Percentiles rank a stretch among this genome's conserved stretches.
Conservation (phyloP, 1,140 invertebrate species). For the Euschistus heros region DNA sequence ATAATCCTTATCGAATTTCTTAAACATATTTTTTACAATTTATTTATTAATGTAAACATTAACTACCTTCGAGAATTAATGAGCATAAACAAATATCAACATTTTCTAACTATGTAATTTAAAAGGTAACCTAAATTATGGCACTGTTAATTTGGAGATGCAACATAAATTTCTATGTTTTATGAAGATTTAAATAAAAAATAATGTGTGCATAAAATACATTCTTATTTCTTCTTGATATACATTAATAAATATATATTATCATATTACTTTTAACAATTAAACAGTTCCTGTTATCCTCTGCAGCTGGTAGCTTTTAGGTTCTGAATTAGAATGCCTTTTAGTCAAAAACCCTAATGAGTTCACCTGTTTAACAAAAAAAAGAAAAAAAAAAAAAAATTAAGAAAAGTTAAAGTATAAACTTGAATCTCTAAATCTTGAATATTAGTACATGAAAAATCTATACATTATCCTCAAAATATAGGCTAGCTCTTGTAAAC, state of each 20-base stretch:
- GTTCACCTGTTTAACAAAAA: background rate
- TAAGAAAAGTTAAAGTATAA: too few relatives aligned
- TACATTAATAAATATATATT: slow-evolving; percentile 1
- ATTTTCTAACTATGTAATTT: background rate
- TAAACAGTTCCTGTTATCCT: slow-evolving; percentile 12
- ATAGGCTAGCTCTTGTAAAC: too few relatives aligned
- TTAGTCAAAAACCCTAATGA: slow-evolving; percentile 6
- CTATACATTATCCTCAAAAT: too few relatives aligned
- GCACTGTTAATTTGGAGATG: slow-evolving; percentile 8
- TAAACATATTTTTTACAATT: slow-evolving; percentile 18
- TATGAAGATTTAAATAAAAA: background rate
- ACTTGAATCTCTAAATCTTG: too few relatives aligned
- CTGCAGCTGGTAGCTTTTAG: slow-evolving; percentile 3
- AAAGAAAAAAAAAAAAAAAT: too few relatives aligned
- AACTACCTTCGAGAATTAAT: slow-evolving; percentile 10
- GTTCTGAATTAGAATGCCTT: too few relatives aligned
- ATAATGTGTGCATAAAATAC: slow-evolving; percentile 16
- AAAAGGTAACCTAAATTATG: slow-evolving; percentile 12
- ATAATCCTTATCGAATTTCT: slow-evolving; percentile 2
- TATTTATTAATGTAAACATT: slow-evolving; percentile 9
- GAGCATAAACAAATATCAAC: slow-evolving; percentile 8
- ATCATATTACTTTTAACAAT: background rate
- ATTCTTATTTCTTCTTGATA: slow-evolving; percentile 2
- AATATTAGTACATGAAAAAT: too few relatives aligned
- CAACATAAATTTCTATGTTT: slow-evolving; percentile 15